Base-by-base conservation (phyloP, 2,888 invertebrate genomes). In the Tanypteryx hageni region DNA sequence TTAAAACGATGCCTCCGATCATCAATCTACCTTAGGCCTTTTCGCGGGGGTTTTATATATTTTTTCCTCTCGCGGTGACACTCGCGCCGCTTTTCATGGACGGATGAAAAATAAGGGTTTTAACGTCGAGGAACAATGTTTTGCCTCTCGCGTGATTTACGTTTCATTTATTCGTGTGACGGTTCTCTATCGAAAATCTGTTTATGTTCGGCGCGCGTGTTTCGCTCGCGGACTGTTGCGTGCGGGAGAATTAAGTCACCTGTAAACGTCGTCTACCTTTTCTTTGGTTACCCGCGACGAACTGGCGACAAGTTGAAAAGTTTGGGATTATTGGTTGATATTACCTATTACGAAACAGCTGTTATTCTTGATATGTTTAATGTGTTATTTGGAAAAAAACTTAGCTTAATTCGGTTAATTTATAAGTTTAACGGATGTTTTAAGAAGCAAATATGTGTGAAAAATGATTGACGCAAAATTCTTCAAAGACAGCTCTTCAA, bases 41-140 rank as follows among this genome's bases (percentile, higher is more conserved):
- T 44, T 44, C n/a, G 5, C 68, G 8, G 13, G 76, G 10, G 22
- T 76, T 27, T 18, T n/a, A n/a, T 44, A 44, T 5, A 44, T 1
- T 44, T 44, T 44, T 44, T 44, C 8, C 76, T 27, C 76, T 27
- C 27, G 76, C 76, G 27, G 76, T 27, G 18, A 76, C 22, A 27
- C 27, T 76, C 22, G 76, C 27, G 13, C 76, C 76, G 76, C 76
- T 22, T 76, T 76, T 76, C 76, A 76, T 27, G 14, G 68, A 68
- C 68, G 68, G 76, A 22, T 76, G 76, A 76, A 76, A 76, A 76
- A 76, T 76, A 76, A 27, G 76, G 76, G 76, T 76, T 27, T 76
- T 76, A 27, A 76, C 76, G 76, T 27, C 22, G 27, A 76, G 76
- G 27, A 27, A 27, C 27, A 76, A 27, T 27, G 8, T 27, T 44